A percentile compares a stretch with the other conserved stretches of the same genome.
Evolutionary conservation across 2,888 invertebrate species (phyloP).

Genomic region (Sarcophaga carnaria): DNA sequence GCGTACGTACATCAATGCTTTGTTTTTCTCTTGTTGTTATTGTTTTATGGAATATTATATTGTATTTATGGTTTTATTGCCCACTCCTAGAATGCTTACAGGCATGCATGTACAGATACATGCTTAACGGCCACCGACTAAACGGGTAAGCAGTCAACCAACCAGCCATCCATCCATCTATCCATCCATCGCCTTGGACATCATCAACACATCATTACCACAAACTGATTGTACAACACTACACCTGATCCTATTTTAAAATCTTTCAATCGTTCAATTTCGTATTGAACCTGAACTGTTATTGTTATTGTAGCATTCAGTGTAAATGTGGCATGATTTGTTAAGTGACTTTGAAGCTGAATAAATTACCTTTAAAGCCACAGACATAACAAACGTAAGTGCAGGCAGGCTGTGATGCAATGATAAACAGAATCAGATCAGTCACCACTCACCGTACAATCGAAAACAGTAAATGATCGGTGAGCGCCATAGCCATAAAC

Average conservation of each 20-base stretch:
- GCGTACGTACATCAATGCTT: slow-evolving; percentile 2
- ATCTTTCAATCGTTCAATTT: not conserved
- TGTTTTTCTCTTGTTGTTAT: slow-evolving; percentile 30
- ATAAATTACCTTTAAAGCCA: slow-evolving; percentile 12
- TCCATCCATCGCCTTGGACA: slow-evolving; percentile 65
- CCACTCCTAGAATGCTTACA: slow-evolving; percentile 52
- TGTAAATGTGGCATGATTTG: slow-evolving; percentile 48
- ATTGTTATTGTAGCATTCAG: slow-evolving; percentile 6
- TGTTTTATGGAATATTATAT: slow-evolving; percentile 41
- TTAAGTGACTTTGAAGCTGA: slow-evolving; percentile 38
- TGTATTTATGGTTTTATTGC: slow-evolving; percentile 56
- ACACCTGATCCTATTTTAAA: not conserved
- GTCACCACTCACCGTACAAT: slow-evolving; percentile 47
- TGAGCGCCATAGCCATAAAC: slow-evolving; percentile 54
- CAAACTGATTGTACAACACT: slow-evolving; percentile 40
- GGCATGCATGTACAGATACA: slow-evolving; percentile 24
- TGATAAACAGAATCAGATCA: slow-evolving; percentile 78
- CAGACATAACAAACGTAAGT: not conserved
- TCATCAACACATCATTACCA: slow-evolving; percentile 72
- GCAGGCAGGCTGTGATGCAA: not conserved
- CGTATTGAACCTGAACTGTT: not conserved
- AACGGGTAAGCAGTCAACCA: not conserved
- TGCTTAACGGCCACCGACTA: slow-evolving; percentile 39
- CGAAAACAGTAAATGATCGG: slow-evolving; percentile 22
- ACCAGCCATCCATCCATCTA: slow-evolving; percentile 8